A percentile compares a stretch with the other conserved stretches of the same genome.
Conservation (phyloP, 2,797 vertebrate species). For the Bufotes viridis region DNA sequence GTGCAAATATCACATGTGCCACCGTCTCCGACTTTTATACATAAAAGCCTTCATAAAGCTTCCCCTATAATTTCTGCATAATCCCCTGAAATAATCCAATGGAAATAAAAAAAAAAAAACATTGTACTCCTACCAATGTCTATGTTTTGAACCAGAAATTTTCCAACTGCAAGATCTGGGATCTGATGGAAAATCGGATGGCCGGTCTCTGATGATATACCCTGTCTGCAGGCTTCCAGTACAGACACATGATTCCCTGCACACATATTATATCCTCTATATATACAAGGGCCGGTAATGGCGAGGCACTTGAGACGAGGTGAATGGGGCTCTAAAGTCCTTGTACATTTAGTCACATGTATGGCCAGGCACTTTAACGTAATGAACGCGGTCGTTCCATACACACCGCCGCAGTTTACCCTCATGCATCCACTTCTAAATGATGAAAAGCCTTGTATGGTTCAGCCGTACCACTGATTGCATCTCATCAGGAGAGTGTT, state of each 20-base stretch:
- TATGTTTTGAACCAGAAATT: no score
- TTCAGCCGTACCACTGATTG: conserved; percentile 14
- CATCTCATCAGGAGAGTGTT: neutral
- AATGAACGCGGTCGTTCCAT: neutral
- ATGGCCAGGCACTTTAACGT: neutral
- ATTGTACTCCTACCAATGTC: no score
- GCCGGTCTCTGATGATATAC: no score
- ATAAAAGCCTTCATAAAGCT: no score
- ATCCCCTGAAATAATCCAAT: no score
- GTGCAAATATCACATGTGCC: no score
- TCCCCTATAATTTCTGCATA: no score
- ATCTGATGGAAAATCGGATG: no score
- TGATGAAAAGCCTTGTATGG: neutral
- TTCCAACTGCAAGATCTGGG: no score
- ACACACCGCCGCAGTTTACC: neutral
- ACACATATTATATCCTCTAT: neutral
- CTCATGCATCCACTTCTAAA: neutral
- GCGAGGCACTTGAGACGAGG: neutral
- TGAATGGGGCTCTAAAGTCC: neutral
- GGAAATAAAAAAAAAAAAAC: no score
- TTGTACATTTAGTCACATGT: neutral
- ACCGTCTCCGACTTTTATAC: no score
- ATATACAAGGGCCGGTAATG: neutral
- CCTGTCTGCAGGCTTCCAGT: no score
- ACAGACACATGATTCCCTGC: neutral